Conservation (phyloP, 2,113 vertebrate genomes). For the Dasyornis broadbenti region DNA sequence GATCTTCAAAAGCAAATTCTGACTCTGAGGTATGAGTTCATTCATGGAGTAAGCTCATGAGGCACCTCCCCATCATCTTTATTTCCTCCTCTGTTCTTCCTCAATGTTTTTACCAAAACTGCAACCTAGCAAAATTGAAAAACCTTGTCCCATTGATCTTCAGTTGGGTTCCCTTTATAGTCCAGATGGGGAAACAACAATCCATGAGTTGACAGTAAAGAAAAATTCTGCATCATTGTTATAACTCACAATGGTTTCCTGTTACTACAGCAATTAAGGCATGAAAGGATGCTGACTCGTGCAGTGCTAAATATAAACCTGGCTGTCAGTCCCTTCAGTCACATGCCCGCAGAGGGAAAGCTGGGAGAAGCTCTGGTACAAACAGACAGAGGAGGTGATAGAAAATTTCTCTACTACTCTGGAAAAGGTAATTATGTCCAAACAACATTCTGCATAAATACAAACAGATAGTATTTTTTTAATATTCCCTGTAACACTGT, state of each 20-base stretch:
- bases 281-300: constrained; percentile 14
- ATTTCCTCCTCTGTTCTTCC: neutral
- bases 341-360: neutral
- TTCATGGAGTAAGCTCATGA: neutral
- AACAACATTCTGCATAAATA: neutral
- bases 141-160: neutral
- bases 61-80: neutral
- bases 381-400: neutral
- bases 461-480: neutral
- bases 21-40: neutral
- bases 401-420: neutral
- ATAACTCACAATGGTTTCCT: neutral
- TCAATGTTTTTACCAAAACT: neutral
- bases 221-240: neutral
- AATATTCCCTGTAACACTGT: neutral
- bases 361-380: neutral
- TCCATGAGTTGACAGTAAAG: neutral
- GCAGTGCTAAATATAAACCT: constrained; percentile 45
- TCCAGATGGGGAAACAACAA: neutral
- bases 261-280: constrained; percentile 18
- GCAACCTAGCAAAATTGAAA: neutral
- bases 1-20: neutral
- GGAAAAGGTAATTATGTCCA: neutral
- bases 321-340: neutral
- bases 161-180: neutral